Base-by-base conservation (phyloP, 92 coral and sea anemone genomes). In the Umimayanthus chanpuru region DNA sequence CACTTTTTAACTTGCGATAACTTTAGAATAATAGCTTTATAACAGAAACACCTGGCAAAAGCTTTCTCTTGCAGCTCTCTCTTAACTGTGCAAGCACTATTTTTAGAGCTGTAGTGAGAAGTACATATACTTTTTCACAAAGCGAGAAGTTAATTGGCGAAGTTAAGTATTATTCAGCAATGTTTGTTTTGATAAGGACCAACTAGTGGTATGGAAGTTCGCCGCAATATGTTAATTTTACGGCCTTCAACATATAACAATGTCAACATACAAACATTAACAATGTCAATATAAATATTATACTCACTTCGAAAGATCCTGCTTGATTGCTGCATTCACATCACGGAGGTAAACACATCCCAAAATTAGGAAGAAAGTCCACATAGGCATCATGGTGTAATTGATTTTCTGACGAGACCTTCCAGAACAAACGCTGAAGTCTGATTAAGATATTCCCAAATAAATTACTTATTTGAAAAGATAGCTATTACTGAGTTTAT, bases 221-320 rank as follows among this genome's bases (percentile, higher is more conserved):
- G 65, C 4, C 23, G 61, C 65, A 28, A 83, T 26, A 83, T 83
- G 64, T 26, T 67, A 83, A 83, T 83, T 23, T 41, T 20, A 44
- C 43, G 6, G 79, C 65, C 25, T 47, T 70, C 44, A 41, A 68
- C 14, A 21, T 9, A 68, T 28, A 2, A 1, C 76, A 66, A 83
- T 47, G 66, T 71, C 28, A 70, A 28, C n/a, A n/a, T 30, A 30
- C n/a, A 83, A 65, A 70, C 6, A 40, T 28, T 81, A 7, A 0
- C 76, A 66, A 83, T 47, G 66, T 71, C 28, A 70, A 28, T 30
- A 30, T 41, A 83, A 65, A 70, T 5, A 40, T 28, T 16, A 79
- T 18, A 75, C 87, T 83, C 28, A 83, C 87, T 83, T 83, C 14
- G 87, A 83, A 8, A 83, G 64, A 23, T 83, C 87, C 40, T 83